Percentiles rank a stretch among this genome's conserved stretches.
Conservation (phyloP, 2,113 vertebrate genomes). For the Pelusios castaneus region DNA sequence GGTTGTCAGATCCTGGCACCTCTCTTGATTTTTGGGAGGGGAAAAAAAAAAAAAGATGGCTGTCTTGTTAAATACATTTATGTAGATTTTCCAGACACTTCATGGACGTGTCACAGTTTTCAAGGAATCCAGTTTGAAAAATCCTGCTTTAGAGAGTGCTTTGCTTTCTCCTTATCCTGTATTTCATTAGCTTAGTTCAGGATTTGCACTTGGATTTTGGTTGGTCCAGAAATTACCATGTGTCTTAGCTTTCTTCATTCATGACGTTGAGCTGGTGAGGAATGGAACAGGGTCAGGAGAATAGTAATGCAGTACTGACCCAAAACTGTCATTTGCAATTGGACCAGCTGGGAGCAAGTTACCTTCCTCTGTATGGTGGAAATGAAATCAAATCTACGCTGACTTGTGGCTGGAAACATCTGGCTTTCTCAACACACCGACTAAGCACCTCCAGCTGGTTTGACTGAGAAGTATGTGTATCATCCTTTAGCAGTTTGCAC, state of each 20-base stretch:
- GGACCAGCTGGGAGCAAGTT: neutral
- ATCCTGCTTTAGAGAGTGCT: neutral
- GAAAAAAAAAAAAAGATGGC: no score
- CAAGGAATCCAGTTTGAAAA: neutral
- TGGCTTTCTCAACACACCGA: neutral
- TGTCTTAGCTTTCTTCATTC: neutral
- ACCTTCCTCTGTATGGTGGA: neutral
- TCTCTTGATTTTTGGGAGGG: neutral
- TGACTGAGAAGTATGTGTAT: rapidly evolving
- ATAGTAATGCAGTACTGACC: neutral
- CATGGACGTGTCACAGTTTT: neutral
- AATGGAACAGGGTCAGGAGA: neutral
- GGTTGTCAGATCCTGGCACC: neutral
- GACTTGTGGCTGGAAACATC: neutral
- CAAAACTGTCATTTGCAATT: neutral
- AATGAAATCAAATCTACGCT: neutral
- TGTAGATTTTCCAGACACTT: neutral
- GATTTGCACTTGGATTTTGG: neutral
- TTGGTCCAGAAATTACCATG: neutral
- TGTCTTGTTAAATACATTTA: rapidly evolving
- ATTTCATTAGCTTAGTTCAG: neutral
- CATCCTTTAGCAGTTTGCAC: rapidly evolving
- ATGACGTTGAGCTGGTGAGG: neutral
- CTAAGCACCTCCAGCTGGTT: neutral
- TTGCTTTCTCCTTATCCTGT: neutral